Percentiles rank a stretch among this genome's conserved stretches.
Conservation (phyloP, 2,113 vertebrate species). For the Ellobius talpinus region DNA sequence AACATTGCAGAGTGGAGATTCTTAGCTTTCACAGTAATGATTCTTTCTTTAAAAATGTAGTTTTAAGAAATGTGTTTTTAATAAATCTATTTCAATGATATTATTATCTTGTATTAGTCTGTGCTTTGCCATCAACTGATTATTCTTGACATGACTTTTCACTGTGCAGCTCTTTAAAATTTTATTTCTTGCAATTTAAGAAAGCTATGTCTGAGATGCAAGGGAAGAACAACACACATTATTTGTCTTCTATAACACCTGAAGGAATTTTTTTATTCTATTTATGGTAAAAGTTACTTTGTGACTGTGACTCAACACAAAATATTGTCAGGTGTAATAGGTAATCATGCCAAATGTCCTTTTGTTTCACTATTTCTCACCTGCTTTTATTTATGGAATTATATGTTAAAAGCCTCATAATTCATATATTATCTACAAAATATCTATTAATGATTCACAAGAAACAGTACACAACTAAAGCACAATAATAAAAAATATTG, state of each 20-base stretch:
- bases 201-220: background rate
- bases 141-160: background rate
- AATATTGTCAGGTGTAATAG: too few relatives aligned
- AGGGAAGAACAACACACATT: background rate
- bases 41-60: background rate
- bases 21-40: background rate
- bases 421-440: too few relatives aligned
- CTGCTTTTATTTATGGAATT: too few relatives aligned
- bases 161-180: background rate
- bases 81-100: slow-evolving; percentile 3
- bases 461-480: too few relatives aligned
- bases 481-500: too few relatives aligned
- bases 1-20: background rate
- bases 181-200: background rate
- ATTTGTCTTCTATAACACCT: background rate
- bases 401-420: too few relatives aligned
- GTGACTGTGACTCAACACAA: background rate
- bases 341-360: too few relatives aligned
- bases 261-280: background rate
- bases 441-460: too few relatives aligned
- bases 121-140: background rate
- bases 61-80: background rate
- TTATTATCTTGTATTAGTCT: background rate
- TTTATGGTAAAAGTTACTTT: slow-evolving; percentile 16
- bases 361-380: too few relatives aligned